Percentiles rank a stretch among this genome's conserved stretches.
Conservation (phyloP, 2,113 vertebrate species). For the Eupsittula cactorum region DNA sequence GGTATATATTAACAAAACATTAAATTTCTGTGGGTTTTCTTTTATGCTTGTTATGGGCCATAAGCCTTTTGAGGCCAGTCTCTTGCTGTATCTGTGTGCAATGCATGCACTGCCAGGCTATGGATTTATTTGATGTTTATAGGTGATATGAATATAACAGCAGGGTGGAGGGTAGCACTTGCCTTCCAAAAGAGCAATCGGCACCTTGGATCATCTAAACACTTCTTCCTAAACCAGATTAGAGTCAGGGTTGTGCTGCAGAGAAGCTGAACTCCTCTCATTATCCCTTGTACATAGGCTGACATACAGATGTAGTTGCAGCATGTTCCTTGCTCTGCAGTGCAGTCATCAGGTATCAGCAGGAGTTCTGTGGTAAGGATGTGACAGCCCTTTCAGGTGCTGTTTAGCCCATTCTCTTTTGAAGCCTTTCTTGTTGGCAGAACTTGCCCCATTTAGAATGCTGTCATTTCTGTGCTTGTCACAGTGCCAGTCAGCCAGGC, state of each 20-base stretch:
- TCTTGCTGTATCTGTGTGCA: too few relatives aligned
- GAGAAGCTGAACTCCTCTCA: background rate
- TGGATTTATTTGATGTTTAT: too few relatives aligned
- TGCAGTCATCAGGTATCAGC: background rate
- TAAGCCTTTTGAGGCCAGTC: too few relatives aligned
- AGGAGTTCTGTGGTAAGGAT: background rate
- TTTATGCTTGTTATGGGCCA: too few relatives aligned
- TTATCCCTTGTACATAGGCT: rapidly evolving
- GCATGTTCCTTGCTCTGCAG: background rate
- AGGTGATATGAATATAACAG: background rate
- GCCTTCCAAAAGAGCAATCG: background rate
- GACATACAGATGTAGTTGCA: background rate
- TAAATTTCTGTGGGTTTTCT: too few relatives aligned
- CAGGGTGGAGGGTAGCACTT: background rate
- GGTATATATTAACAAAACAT: too few relatives aligned
- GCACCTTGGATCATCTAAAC: background rate
- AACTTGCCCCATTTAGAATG: background rate
- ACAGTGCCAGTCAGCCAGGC: background rate
- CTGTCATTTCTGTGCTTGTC: background rate
- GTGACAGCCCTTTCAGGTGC: background rate
- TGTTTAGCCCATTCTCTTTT: background rate
- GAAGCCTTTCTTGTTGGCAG: background rate
- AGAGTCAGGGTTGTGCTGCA: background rate
- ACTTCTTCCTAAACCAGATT: background rate
- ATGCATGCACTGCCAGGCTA: too few relatives aligned